These are phyloP conservation scores for Pithys albifrons DNA, from an alignment of 2,113 vertebrate species.

Conservation along the genomic window DNA sequence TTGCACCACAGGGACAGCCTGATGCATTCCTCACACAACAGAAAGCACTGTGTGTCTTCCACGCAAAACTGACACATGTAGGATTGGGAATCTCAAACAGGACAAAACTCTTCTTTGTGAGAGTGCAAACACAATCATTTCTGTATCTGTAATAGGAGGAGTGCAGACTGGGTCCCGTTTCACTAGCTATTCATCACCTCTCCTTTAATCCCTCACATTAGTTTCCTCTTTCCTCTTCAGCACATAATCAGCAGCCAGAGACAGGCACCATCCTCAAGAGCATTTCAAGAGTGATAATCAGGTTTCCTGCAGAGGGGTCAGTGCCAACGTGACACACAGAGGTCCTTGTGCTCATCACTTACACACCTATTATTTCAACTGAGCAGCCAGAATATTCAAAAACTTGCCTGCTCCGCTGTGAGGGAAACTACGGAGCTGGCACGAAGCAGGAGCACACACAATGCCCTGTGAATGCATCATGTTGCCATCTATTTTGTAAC, in stretches of 20 bases:
- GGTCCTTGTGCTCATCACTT: background rate
- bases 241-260: background rate
- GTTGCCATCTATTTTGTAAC: background rate
- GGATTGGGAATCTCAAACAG: background rate
- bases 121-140: background rate
- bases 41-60: background rate
- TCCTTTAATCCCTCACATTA: background rate
- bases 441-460: background rate
- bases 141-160: background rate
- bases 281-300: background rate
- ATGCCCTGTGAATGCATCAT: background rate
- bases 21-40: background rate
- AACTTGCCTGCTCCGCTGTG: background rate
- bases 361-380: background rate
- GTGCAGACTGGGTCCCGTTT: background rate
- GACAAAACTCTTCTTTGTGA: slow-evolving; percentile 4
- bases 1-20: background rate
- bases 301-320: background rate
- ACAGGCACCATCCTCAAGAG: background rate
- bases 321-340: rapidly evolving
- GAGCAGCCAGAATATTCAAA: background rate
- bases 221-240: background rate
- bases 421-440: background rate
- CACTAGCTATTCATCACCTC: background rate
- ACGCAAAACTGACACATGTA: rapidly evolving